Evolutionary conservation across 2,888 invertebrate species (phyloP).

Genomic region (Taenaris catops): DNA sequence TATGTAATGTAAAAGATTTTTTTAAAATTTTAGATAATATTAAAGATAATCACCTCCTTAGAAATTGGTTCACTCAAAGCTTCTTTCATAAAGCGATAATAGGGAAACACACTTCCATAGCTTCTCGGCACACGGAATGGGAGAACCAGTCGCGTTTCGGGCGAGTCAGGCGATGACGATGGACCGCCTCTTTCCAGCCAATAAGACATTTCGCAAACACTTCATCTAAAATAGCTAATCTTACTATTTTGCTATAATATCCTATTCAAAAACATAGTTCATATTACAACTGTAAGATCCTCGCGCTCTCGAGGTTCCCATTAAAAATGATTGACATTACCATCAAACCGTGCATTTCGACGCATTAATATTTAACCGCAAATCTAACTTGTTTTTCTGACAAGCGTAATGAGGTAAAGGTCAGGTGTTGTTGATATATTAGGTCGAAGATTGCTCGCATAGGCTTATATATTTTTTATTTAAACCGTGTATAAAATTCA

Average conservation of each 20-base stretch:
- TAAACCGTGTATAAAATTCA: no score
- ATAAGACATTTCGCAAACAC: conserved; percentile 37
- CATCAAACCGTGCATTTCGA: conserved; percentile 21
- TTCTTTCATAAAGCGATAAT: conserved; percentile 80
- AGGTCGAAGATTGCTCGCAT: conserved; percentile 3
- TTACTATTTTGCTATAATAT: no score
- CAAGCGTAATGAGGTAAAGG: conserved; percentile 26
- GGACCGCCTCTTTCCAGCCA: conserved; percentile 40
- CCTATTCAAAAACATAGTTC: no score
- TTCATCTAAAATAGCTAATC: conserved; percentile 33
- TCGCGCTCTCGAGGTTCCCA: conserved; percentile 8
- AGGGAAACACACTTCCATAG: conserved; percentile 82
- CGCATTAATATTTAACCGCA: conserved; percentile 24
- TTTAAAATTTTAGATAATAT: no score
- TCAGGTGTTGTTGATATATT: conserved; percentile 18
- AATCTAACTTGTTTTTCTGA: conserved; percentile 18
- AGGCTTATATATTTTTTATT: no score
- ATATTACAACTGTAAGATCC: no score
- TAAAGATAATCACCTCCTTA: conserved; percentile 55
- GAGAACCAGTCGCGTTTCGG: conserved; percentile 57
- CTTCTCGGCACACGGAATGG: conserved; percentile 68
- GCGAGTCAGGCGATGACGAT: conserved; percentile 38
- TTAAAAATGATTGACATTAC: conserved; percentile 24
- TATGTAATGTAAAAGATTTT: no score
- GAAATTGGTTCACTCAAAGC: conserved; percentile 53